Base-by-base conservation (phyloP, 2,797 vertebrate species). In the Arnoldichthys spilopterus region DNA sequence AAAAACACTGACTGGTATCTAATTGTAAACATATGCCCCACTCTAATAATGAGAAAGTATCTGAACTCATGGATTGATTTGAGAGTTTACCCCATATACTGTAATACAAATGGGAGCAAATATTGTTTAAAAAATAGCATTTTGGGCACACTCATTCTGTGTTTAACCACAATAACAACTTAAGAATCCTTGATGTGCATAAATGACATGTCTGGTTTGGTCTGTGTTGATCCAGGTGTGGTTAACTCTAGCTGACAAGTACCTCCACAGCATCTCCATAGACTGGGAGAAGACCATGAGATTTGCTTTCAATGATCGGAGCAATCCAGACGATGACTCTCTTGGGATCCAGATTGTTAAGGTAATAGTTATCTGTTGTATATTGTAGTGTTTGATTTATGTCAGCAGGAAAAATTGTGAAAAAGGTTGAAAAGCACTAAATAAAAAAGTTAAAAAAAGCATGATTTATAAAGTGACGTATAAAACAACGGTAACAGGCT, bases 261-360 rank as follows among this genome's bases (percentile, higher is more conserved):
- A 99, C 86, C 94, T 99, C 54, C 97, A 96, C 87, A 98, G 94
- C 69, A 99, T 99, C 89, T 96, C 98, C 59, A 99, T 99, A 32
- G 97, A 99, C 87, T 99, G 98, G 98, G 98, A 98, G 83, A 99
- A 99, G 93, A 99, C 98, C 0, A 95, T 99, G 88, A 96, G 97
- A n/a, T 99, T 99, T 77, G 96, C 98, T 3, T 99, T 99, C 82
- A 99, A 99, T 76, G 98, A 99, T 86, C 96, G 96, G 69, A 99
- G 98, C 86, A 99, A 99, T 89, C 98, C 98, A 8, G 98, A 99
- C 70, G 98, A 99, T 75, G 98, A 99, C 86, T 98, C 96, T 0
- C 96, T 99, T 86, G 98, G 98, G 78, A 97, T 99, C 87, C 98
- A 99, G 83, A 99, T 99, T 66, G 98, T 99, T 79, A 99, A 99